phyloP scores from a whole-genome alignment of 1,140 invertebrate genomes.

The honey bee (Apis mellifera) region DNA sequence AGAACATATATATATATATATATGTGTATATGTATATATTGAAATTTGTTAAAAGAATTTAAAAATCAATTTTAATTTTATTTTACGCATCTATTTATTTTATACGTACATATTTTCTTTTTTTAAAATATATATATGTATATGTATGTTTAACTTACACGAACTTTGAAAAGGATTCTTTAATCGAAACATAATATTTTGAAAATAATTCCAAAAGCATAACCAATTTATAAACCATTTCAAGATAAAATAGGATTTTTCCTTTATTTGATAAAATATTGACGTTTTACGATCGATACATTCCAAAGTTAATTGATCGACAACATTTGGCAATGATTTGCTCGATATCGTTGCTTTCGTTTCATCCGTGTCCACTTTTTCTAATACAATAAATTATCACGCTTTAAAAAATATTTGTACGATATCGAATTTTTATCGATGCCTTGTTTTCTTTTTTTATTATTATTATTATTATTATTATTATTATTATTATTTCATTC shows the following conservation, averaged over 20 bases:
- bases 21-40: too few species aligned
- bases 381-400: conserved; percentile 1
- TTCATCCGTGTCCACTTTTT: not conserved
- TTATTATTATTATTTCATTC: not conserved
- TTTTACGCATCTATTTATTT: too few species aligned
- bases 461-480: too few species aligned
- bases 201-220: conserved; percentile 35
- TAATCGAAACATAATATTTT: not conserved
- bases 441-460: not conserved
- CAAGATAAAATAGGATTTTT: not conserved
- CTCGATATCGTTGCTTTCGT: too few species aligned
- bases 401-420: not conserved
- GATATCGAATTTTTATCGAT: not conserved
- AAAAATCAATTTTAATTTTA: too few species aligned
- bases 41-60: not conserved
- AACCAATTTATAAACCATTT: conserved; percentile 27
- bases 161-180: not conserved
- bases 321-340: not conserved
- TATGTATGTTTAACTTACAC: conserved; percentile 10
- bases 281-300: not conserved
- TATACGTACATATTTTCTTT: not conserved
- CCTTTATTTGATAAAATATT: not conserved
- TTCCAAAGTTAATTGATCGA: not conserved
- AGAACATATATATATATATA: too few species aligned
- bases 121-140: not conserved